phyloP scores from a whole-genome alignment of 2,888 invertebrate species.

The Tubulanus polymorphus region DNA sequence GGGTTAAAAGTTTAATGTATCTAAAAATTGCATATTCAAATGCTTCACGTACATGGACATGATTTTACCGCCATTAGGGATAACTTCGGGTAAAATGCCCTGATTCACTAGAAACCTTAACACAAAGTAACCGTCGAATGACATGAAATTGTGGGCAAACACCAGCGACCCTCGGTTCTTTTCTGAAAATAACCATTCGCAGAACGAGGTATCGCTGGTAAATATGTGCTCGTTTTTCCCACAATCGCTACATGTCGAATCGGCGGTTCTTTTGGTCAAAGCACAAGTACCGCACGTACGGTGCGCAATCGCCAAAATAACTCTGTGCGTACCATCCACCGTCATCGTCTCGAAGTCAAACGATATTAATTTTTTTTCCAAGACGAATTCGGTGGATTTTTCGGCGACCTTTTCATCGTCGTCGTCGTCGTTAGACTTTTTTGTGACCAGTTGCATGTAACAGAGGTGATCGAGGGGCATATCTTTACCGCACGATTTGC shows the following conservation, averaged over 20 bases:
- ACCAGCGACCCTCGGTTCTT: neutral
- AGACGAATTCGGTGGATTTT: too few species aligned
- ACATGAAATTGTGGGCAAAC: conserved; percentile 1
- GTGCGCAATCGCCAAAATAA: neutral
- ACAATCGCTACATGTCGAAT: neutral
- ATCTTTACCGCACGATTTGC: neutral
- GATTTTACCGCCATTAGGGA: neutral
- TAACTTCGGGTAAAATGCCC: neutral
- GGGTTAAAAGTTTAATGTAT: conserved; percentile 20
- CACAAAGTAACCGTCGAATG: conserved; percentile 2
- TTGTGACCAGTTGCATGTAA: too few species aligned
- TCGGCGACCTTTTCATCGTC: too few species aligned
- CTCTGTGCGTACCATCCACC: neutral
- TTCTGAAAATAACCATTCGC: neutral
- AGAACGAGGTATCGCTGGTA: too few species aligned
- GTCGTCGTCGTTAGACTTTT: too few species aligned
- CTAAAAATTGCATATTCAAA: too few species aligned
- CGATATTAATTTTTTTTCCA: too few species aligned
- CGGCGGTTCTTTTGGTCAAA: neutral
- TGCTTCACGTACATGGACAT: neutral
- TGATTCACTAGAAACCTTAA: neutral
- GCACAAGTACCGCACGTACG: neutral
- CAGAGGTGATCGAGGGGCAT: neutral
- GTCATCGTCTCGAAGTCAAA: neutral
- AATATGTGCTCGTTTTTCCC: neutral